Evolutionary conservation across 2,888 invertebrate genomes (phyloP).

Genomic region (Stenodera caucasica): DNA sequence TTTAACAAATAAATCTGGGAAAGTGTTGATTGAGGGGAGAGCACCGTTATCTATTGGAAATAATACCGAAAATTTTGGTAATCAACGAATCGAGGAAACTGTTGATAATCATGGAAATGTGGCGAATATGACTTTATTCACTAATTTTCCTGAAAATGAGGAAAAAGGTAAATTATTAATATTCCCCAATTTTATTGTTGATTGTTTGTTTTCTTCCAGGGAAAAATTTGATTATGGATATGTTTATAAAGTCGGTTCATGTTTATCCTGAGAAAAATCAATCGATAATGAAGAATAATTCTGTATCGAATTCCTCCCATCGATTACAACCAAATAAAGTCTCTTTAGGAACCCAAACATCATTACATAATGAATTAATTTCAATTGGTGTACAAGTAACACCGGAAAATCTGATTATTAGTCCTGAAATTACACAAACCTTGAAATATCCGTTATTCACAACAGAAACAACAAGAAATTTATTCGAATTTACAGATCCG

Average conservation of each 20-base stretch:
- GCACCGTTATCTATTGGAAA: too few relatives aligned
- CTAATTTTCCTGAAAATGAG: conserved; percentile 40
- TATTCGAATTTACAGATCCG: conserved; percentile 2
- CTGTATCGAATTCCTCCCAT: background rate
- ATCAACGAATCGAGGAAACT: background rate
- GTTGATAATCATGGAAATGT: background rate
- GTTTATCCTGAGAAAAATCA: conserved; percentile 23
- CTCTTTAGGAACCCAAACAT: conserved; percentile 11
- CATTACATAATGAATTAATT: background rate
- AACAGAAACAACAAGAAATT: conserved; percentile 1
- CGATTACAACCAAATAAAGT: background rate
- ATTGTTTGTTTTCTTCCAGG: background rate
- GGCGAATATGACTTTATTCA: conserved; percentile 10
- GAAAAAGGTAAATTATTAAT: conserved; percentile 35
- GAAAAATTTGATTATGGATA: conserved; percentile 50
- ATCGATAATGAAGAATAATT: background rate
- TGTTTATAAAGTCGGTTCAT: conserved; percentile 50
- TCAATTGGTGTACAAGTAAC: conserved; percentile 9
- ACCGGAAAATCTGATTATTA: background rate
- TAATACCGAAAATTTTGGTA: background rate
- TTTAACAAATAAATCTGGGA: conserved; percentile 13
- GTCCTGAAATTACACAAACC: background rate
- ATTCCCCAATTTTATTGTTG: too few relatives aligned
- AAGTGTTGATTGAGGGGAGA: conserved; percentile 12
- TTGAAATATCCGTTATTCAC: background rate